phyloP scores from a whole-genome alignment of 2,113 vertebrate genomes.

The Halichoerus grypus region DNA sequence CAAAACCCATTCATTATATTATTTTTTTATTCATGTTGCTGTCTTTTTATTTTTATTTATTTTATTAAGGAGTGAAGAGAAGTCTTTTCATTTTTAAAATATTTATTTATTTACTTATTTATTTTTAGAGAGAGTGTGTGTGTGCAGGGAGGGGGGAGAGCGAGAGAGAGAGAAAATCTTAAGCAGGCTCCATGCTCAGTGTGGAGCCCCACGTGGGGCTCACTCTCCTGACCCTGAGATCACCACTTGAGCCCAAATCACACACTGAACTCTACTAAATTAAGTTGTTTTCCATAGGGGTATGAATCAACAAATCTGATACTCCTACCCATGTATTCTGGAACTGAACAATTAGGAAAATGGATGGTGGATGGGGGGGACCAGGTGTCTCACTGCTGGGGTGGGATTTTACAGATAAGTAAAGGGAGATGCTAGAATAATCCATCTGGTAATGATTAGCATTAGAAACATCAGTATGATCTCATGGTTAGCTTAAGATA shows the following conservation, averaged over 20 bases:
- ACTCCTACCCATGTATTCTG: not conserved
- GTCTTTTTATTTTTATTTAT: not conserved
- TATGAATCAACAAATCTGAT: not conserved
- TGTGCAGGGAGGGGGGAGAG: not conserved
- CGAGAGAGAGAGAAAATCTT: not conserved
- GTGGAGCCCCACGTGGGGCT: not conserved
- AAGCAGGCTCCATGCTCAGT: not conserved
- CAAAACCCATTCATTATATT: not conserved
- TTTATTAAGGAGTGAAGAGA: not conserved
- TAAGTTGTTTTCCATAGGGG: not conserved
- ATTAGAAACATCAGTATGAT: not conserved
- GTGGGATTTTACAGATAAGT: not conserved
- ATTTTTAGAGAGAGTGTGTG: not conserved
- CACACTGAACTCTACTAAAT: not conserved
- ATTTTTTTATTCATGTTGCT: not conserved
- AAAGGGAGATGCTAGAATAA: not conserved
- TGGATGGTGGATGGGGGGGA: not conserved
- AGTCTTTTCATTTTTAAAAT: not conserved
- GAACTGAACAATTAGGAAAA: not conserved
- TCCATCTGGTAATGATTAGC: not conserved
- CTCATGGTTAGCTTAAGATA: not conserved
- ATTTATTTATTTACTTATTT: not conserved
- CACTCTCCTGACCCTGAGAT: not conserved
- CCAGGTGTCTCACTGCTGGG: not conserved
- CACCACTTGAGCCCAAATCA: not conserved